Evolutionary conservation across 1,140 invertebrate genomes (phyloP).

Genomic region (Ylistrum balloti): DNA sequence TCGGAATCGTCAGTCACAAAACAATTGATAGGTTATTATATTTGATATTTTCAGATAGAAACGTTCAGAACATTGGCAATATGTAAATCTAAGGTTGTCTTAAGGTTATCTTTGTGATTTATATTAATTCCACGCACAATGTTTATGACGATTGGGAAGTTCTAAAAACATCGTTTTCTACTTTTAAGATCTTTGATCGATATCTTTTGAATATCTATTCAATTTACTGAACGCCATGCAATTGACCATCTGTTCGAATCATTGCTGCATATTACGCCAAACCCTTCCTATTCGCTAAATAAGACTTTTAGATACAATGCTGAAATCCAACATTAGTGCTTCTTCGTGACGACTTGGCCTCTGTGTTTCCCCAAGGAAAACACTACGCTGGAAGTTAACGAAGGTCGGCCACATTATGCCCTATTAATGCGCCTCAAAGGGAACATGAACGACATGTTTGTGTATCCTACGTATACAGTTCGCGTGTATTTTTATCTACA

Average conservation of each 20-base stretch:
- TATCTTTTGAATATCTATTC: not conserved
- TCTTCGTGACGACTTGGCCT: not conserved
- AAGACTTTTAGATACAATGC: not conserved
- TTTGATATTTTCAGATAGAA: too few relatives aligned
- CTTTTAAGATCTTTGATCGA: not conserved
- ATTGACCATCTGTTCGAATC: not conserved
- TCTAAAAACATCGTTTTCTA: too few relatives aligned
- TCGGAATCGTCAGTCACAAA: too few relatives aligned
- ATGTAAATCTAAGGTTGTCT: too few relatives aligned
- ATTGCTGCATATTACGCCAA: not conserved
- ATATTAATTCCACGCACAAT: too few relatives aligned
- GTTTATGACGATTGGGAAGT: too few relatives aligned
- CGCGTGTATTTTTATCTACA: slow-evolving; percentile 34
- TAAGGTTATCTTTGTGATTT: too few relatives aligned
- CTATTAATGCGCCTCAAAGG: slow-evolving; percentile 17
- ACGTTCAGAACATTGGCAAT: too few relatives aligned
- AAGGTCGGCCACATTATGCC: not conserved
- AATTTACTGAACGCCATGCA: not conserved
- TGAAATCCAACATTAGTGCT: not conserved
- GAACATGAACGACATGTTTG: not conserved
- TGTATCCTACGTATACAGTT: not conserved
- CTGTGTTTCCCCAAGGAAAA: not conserved
- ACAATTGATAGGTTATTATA: too few relatives aligned
- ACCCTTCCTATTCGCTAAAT: not conserved
- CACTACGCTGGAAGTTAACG: not conserved